A percentile compares a stretch with the other conserved stretches of the same genome.
phyloP scores from a whole-genome alignment of 2,113 vertebrate species.

The Chrysochloris asiatica region DNA sequence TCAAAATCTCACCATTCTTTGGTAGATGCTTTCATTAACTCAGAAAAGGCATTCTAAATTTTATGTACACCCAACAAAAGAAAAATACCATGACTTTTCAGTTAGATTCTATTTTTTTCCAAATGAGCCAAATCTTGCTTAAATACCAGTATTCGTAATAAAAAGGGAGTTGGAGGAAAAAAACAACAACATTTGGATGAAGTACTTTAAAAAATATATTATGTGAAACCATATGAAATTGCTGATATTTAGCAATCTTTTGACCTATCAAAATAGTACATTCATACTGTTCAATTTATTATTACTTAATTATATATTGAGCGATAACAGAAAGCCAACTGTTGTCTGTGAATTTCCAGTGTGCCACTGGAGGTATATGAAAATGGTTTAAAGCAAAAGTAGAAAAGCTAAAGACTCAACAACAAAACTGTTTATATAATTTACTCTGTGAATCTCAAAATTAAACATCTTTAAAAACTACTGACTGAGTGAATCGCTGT shows the following conservation, averaged over 20 bases:
- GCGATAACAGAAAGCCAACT: not conserved
- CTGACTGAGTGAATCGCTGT: not conserved
- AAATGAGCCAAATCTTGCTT: slow-evolving; percentile 39
- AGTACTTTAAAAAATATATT: not conserved
- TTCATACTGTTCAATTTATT: not conserved
- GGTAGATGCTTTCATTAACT: slow-evolving; percentile 36
- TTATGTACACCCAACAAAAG: not conserved
- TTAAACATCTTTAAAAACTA: not conserved
- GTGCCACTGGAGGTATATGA: not conserved
- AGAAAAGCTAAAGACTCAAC: not conserved
- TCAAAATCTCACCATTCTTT: slow-evolving; percentile 2
- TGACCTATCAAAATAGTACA: not conserved
- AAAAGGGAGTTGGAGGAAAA: not conserved
- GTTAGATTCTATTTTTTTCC: not conserved
- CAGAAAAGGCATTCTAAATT: not conserved
- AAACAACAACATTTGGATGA: not conserved
- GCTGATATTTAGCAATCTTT: not conserved
- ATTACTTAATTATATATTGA: not conserved
- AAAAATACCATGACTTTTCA: not conserved
- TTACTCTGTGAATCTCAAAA: not conserved
- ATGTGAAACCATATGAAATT: not conserved
- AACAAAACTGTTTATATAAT: not conserved
- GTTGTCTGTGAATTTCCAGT: not conserved
- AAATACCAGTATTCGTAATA: not conserved
- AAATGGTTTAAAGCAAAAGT: not conserved